Conservation (phyloP, 2,113 vertebrate species). For the Cyprinus carpio region DNA sequence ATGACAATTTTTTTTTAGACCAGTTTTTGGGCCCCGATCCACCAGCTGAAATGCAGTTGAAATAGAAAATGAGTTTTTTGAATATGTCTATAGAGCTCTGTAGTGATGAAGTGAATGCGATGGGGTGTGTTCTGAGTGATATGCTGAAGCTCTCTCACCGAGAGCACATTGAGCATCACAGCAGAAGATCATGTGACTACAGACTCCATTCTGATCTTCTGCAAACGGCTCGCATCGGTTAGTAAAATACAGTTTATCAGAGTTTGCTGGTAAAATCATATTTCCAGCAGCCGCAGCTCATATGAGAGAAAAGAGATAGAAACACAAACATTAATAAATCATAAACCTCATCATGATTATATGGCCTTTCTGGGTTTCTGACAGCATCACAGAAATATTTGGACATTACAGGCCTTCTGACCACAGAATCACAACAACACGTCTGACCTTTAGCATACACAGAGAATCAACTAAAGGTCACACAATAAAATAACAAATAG, state of each 20-base stretch:
- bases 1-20: background rate
- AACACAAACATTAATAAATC: constrained; percentile 42
- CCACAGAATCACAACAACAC: constrained; percentile 72
- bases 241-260: background rate
- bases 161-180: constrained; percentile 30
- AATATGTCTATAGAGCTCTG: background rate
- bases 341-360: constrained; percentile 63
- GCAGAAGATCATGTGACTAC: constrained; percentile 30
- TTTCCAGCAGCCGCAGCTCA: background rate
- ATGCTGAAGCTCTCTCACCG: background rate
- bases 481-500: background rate
- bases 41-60: too few relatives aligned
- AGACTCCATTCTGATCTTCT: background rate
- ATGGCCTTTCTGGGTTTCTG: constrained; percentile 70
- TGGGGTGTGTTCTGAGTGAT: background rate
- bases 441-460: constrained; percentile 78
- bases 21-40: too few relatives aligned
- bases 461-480: constrained; percentile 79
- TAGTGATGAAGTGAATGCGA: background rate
- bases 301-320: background rate
- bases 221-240: background rate
- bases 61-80: too few relatives aligned
- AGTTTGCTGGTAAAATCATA: background rate
- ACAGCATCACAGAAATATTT: constrained; percentile 70
- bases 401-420: constrained; percentile 61